Conservation (phyloP, 2,888 invertebrate species). For the Tetrapedia diversipes region DNA sequence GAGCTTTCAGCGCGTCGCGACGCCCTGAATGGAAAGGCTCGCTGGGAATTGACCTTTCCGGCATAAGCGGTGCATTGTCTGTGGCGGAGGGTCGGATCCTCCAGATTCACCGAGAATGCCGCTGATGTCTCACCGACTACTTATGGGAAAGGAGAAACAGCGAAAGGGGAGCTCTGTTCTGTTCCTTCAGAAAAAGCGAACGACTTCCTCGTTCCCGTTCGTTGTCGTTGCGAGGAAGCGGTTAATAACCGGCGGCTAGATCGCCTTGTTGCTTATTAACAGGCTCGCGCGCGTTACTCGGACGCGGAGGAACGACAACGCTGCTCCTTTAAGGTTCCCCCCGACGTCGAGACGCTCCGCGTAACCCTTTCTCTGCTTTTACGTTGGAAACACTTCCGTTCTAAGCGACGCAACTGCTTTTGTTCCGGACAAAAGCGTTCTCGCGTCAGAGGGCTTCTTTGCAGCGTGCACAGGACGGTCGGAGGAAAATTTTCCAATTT, state of each 20-base stretch:
- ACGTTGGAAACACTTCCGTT: conserved; percentile 33
- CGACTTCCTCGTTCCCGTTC: conserved; percentile 11
- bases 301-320: not conserved
- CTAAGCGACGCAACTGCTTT: conserved; percentile 31
- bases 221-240: conserved; percentile 15
- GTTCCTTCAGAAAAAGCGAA: conserved; percentile 16
- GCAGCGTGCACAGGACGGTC: conserved; percentile 11
- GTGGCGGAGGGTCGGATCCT: conserved; percentile 45
- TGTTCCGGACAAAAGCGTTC: conserved; percentile 36
- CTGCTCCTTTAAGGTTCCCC: not conserved
- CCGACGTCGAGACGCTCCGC: conserved; percentile 14
- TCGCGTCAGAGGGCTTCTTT: conserved; percentile 24
- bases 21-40: conserved; percentile 41
- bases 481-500: conserved; percentile 16
- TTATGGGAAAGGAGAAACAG: conserved; percentile 36
- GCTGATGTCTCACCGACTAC: conserved; percentile 54
- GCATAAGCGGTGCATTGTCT: conserved; percentile 49
- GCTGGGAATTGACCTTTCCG: conserved; percentile 55
- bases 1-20: conserved; percentile 32
- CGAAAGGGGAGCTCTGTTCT: conserved; percentile 4
- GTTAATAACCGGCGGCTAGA: conserved; percentile 39
- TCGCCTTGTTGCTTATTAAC: conserved; percentile 36
- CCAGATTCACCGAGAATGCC: conserved; percentile 29
- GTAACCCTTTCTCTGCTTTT: conserved; percentile 12
- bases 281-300: not conserved